Conservation (phyloP, 2,797 vertebrate genomes). For the Thalassophryne amazonica region DNA sequence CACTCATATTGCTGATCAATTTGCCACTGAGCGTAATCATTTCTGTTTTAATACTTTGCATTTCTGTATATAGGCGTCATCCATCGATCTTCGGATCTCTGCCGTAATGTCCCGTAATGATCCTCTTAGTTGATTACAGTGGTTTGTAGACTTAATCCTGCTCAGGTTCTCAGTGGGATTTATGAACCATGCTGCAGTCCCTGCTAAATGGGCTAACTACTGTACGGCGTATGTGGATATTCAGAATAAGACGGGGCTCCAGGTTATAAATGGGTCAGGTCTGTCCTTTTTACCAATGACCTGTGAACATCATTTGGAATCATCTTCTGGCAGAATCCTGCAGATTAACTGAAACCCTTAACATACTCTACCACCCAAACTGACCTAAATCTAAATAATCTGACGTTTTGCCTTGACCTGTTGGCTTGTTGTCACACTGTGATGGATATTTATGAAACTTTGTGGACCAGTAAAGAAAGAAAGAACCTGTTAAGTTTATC, state of each 20-base stretch:
- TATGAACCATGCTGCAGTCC: slow-evolving; percentile 55
- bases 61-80: slow-evolving; percentile 54
- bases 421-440: too few relatives aligned
- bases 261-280: slow-evolving; percentile 25
- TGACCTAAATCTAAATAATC: too few relatives aligned
- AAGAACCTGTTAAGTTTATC: too few relatives aligned
- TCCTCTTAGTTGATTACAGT: slow-evolving; percentile 75
- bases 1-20: slow-evolving; percentile 48
- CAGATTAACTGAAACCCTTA: too few relatives aligned
- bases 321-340: not conserved
- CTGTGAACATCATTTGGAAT: not conserved
- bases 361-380: too few relatives aligned
- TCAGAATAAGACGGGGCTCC: slow-evolving; percentile 50
- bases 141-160: slow-evolving; percentile 66
- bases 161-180: slow-evolving; percentile 67
- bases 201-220: slow-evolving; percentile 38
- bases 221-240: slow-evolving; percentile 49
- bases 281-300: slow-evolving; percentile 31
- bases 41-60: slow-evolving; percentile 54
- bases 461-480: too few relatives aligned
- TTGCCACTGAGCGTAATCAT: slow-evolving; percentile 32
- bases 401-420: too few relatives aligned
- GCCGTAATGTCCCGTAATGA: slow-evolving; percentile 76
- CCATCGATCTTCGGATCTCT: slow-evolving; percentile 78
- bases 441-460: too few relatives aligned